A percentile compares a stretch with the other conserved stretches of the same genome.
phyloP scores from a whole-genome alignment of 2,888 invertebrate genomes.

The Sipha maydis region DNA sequence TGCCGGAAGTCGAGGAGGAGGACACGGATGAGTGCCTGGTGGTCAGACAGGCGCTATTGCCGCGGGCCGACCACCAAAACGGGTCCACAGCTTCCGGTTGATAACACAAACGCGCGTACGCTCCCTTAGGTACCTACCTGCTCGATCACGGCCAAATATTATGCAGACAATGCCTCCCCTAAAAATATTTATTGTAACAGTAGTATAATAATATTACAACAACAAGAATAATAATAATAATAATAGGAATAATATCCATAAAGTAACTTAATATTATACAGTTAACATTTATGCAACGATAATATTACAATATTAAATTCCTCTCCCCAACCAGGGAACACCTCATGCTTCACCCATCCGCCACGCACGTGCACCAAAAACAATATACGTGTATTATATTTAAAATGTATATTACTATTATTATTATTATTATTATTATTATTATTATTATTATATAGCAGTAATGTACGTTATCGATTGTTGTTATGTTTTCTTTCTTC shows the following conservation, averaged over 20 bases:
- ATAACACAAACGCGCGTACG: background rate
- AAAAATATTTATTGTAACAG: too few species aligned
- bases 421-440: background rate
- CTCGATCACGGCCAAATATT: too few species aligned
- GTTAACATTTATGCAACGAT: too few species aligned
- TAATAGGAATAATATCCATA: too few species aligned
- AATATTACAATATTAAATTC: too few species aligned
- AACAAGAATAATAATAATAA: too few species aligned
- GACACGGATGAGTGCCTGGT: constrained; percentile 60
- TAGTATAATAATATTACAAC: too few species aligned
- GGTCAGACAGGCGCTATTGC: constrained; percentile 54
- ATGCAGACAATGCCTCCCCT: too few species aligned
- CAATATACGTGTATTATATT: background rate
- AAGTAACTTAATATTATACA: too few species aligned
- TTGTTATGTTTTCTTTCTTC: too few species aligned
- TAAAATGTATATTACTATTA: background rate
- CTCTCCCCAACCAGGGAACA: background rate
- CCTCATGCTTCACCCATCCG: background rate
- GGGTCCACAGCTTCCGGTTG: constrained; percentile 1
- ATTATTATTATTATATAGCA: background rate
- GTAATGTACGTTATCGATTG: too few species aligned
- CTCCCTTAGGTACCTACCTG: too few species aligned
- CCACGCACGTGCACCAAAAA: background rate
- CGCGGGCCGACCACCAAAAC: constrained; percentile 16
- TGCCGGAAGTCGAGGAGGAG: constrained; percentile 65